Evolutionary conservation across 2,888 invertebrate genomes (phyloP).

Genomic region (Diaperis boleti): DNA sequence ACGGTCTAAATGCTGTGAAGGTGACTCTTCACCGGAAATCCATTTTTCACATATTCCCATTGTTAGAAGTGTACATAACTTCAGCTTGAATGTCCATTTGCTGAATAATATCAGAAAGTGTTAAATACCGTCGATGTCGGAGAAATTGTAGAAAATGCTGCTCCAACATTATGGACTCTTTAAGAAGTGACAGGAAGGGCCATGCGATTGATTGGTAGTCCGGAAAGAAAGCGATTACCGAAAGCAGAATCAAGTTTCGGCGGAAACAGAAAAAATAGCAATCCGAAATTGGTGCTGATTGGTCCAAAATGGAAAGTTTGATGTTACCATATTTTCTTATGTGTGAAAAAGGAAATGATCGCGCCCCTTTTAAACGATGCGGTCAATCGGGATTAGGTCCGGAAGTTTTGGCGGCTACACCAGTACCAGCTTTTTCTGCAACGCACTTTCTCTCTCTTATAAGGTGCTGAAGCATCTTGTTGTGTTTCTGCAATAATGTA

Average conservation of each 20-base stretch:
- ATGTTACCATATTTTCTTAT: too few species aligned
- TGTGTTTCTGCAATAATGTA: neutral
- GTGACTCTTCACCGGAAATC: constrained; percentile 30
- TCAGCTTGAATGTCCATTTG: too few species aligned
- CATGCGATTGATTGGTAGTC: too few species aligned
- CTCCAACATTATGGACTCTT: constrained; percentile 10
- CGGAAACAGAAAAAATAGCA: constrained; percentile 2
- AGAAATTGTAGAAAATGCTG: constrained; percentile 18
- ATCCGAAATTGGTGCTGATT: constrained; percentile 12
- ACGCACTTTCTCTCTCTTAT: constrained; percentile 4
- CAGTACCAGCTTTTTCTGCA: neutral
- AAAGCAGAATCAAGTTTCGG: constrained; percentile 5
- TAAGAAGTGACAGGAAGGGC: constrained; percentile 21
- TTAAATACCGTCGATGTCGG: neutral
- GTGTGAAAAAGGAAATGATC: too few species aligned
- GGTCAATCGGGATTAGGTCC: too few species aligned
- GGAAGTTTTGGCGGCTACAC: too few species aligned
- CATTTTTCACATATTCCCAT: constrained; percentile 29
- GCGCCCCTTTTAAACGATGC: too few species aligned
- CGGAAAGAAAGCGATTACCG: neutral
- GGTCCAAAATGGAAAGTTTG: too few species aligned
- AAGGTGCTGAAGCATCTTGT: neutral
- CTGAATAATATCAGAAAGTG: too few species aligned
- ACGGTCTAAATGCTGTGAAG: constrained; percentile 23
- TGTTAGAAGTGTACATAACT: too few species aligned